Base-by-base conservation (phyloP, 2,888 invertebrate genomes). In the Epirrhoe tristata region DNA sequence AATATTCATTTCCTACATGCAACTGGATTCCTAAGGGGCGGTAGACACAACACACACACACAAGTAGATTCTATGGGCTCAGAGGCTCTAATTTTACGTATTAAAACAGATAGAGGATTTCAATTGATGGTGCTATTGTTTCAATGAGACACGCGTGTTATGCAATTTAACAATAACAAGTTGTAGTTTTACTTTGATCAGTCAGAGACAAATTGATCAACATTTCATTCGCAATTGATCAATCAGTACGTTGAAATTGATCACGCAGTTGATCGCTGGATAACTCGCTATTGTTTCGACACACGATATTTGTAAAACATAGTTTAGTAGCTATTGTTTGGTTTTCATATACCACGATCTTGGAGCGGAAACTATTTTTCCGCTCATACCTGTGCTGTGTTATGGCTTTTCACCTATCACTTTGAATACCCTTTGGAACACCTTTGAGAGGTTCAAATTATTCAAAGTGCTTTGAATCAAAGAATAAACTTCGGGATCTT, bases 281-380 rank as follows among this genome's bases (percentile, higher is more conserved):
- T 16, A 48, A 48, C 1, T 14, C 14, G 14, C 48, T 16, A 48
- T 48, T 48, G 48, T 48, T 48, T 48, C 48, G 0, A 14, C 5
- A 6, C 6, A 16, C 6, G 83, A 74, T 81, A 81, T 73, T 58
- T 58, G 58, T 58, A 58, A 58, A 58, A 51, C 58, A 58, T 36
- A 36, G 14, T 3, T 48, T 7, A 48, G 16, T 48, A 43, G 39
- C 39, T 43, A 43, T 43, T 43, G 39, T 43, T 43, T 12, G 12
- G 39, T 43, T 43, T 34, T 43, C 39, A 43, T 43, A 43, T 43
- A 1, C 39, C 12, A 2, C 39, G 39, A 43, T 43, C 39, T 43
- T 43, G 12, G 12, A 43, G 39, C 5, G 39, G 39, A 43, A 43
- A 43, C 12, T 43, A 43, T 12, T 12, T 43, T 43, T 12, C 39